A percentile compares a stretch with the other conserved stretches of the same genome.
phyloP scores from a whole-genome alignment of 2,888 invertebrate genomes.

The Meganola albula region DNA sequence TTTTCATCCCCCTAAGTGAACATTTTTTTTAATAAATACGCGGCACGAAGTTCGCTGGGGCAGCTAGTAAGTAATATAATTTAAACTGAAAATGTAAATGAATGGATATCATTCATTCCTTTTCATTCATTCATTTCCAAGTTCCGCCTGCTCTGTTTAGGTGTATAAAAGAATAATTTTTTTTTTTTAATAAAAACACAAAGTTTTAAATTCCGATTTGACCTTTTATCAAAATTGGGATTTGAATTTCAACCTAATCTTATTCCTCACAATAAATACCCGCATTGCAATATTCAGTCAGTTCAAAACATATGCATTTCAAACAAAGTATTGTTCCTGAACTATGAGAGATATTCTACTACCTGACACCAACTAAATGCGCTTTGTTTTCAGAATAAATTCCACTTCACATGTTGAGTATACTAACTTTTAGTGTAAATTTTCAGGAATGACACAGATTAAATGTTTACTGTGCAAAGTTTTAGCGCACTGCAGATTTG shows the following conservation, averaged over 20 bases:
- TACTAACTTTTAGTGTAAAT: slow-evolving; percentile 24
- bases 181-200: too few relatives aligned
- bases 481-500: slow-evolving; percentile 28
- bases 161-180: too few relatives aligned
- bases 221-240: background rate
- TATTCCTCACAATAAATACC: slow-evolving; percentile 1
- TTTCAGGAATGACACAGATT: slow-evolving; percentile 28
- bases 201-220: background rate
- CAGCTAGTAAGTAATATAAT: too few relatives aligned
- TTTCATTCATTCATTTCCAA: too few relatives aligned
- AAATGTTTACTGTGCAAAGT: slow-evolving; percentile 30
- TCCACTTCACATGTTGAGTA: slow-evolving; percentile 35
- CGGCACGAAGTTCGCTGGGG: too few relatives aligned
- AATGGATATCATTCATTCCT: too few relatives aligned
- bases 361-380: slow-evolving; percentile 41
- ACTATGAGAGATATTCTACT: slow-evolving; percentile 30
- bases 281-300: slow-evolving; percentile 19
- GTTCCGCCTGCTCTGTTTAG: too few relatives aligned
- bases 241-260: background rate
- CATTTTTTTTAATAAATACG: too few relatives aligned
- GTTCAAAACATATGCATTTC: slow-evolving; percentile 25
- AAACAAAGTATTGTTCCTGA: slow-evolving; percentile 17
- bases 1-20: too few relatives aligned
- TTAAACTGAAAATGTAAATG: too few relatives aligned
- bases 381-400: slow-evolving; percentile 44